Conservation (phyloP, 2,113 vertebrate genomes). For the Rhombomys opimus region DNA sequence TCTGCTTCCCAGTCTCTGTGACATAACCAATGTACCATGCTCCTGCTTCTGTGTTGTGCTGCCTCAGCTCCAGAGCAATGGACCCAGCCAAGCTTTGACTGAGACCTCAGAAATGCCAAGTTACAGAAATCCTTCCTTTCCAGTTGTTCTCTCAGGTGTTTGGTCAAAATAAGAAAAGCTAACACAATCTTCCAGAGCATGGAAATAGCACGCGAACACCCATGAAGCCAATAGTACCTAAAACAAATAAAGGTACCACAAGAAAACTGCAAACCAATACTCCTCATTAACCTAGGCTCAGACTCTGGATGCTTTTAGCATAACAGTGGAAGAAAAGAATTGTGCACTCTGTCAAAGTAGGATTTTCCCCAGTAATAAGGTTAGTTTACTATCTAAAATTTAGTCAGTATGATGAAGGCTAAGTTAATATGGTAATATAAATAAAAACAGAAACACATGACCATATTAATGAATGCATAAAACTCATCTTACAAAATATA, state of each 20-base stretch:
- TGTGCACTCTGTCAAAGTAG: not conserved
- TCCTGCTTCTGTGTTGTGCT: not conserved
- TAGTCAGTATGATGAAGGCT: not conserved
- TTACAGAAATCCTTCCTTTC: not conserved
- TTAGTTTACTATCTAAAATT: slow-evolving; percentile 19
- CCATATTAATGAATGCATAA: not conserved
- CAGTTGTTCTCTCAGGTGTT: not conserved
- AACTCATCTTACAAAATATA: slow-evolving; percentile 41
- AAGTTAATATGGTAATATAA: not conserved
- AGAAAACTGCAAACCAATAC: not conserved
- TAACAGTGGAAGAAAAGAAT: not conserved
- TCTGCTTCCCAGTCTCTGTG: not conserved
- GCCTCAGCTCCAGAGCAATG: not conserved
- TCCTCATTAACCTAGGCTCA: not conserved
- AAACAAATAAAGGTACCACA: not conserved
- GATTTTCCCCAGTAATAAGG: not conserved
- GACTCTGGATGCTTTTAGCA: not conserved
- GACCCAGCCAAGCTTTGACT: not conserved
- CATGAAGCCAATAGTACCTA: not conserved
- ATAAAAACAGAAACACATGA: not conserved
- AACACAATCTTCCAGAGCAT: not conserved
- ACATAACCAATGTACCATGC: not conserved
- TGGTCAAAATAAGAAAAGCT: not conserved
- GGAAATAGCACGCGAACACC: not conserved
- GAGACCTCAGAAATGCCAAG: not conserved